phyloP scores from a whole-genome alignment of 2,797 vertebrate species.

The Pseudomugil tenellus region DNA sequence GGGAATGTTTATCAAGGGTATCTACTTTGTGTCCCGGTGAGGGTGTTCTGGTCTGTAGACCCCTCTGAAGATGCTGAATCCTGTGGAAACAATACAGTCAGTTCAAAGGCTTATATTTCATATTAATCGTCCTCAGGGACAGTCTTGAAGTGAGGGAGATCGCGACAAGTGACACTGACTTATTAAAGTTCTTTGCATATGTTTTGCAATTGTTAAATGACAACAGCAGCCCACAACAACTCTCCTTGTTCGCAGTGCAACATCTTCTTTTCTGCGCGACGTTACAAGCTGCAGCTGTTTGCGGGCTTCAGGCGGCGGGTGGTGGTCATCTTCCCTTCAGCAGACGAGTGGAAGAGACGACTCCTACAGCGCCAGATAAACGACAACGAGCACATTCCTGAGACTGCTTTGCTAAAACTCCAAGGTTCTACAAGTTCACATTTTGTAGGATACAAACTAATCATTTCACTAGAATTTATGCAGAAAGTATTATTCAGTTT shows the following conservation, averaged over 20 bases:
- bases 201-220: background rate
- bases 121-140: no score
- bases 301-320: constrained; percentile 83
- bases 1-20: no score
- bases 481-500: background rate
- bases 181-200: background rate
- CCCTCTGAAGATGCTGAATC: no score
- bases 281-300: constrained; percentile 89
- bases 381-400: constrained; percentile 83
- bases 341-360: constrained; percentile 87
- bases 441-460: background rate
- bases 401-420: constrained; percentile 89
- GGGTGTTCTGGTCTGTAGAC: no score
- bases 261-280: constrained; percentile 89
- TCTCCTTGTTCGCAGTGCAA: constrained; percentile 81
- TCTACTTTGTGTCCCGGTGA: no score
- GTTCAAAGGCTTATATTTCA: no score
- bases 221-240: background rate
- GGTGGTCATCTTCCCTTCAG: constrained; percentile 86
- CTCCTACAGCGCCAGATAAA: constrained; percentile 76
- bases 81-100: no score
- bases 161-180: background rate
- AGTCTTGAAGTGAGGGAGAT: no score
- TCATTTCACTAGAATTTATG: background rate
- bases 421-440: constrained; percentile 80